Conservation (phyloP, 2,113 vertebrate species). For the Siniperca chuatsi region DNA sequence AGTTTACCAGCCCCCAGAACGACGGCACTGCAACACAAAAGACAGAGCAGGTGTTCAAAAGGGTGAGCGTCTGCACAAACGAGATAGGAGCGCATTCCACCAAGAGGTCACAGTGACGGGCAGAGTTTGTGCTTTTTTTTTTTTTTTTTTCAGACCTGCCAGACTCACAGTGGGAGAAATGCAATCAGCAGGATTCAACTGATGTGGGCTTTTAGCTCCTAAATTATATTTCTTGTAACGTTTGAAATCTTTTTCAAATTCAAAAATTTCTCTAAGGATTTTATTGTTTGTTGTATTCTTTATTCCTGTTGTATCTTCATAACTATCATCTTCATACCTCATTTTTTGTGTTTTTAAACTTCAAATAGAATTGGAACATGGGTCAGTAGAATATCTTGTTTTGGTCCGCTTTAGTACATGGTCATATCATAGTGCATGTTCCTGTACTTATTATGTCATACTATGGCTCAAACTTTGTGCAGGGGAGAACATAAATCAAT, state of each 20-base stretch:
- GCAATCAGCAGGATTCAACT: constrained; percentile 19
- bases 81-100: constrained; percentile 42
- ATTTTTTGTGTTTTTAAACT: neutral
- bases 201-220: constrained; percentile 5
- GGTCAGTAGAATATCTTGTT: neutral
- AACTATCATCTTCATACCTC: neutral
- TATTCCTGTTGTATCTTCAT: neutral
- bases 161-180: constrained; percentile 27
- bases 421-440: neutral
- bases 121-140: neutral
- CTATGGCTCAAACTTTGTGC: neutral
- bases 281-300: neutral
- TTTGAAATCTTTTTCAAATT: neutral
- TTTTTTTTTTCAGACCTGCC: neutral
- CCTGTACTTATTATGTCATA: too few relatives aligned
- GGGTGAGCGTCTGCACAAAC: constrained; percentile 15
- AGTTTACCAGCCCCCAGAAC: constrained; percentile 99
- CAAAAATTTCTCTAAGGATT: neutral
- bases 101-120: constrained; percentile 7
- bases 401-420: neutral
- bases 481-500: neutral
- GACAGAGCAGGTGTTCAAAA: constrained; percentile 11
- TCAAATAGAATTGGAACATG: neutral
- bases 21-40: constrained; percentile 91
- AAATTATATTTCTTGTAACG: neutral